phyloP scores from a whole-genome alignment of 1,140 invertebrate species.

The Ctenoplectra terminalis region DNA sequence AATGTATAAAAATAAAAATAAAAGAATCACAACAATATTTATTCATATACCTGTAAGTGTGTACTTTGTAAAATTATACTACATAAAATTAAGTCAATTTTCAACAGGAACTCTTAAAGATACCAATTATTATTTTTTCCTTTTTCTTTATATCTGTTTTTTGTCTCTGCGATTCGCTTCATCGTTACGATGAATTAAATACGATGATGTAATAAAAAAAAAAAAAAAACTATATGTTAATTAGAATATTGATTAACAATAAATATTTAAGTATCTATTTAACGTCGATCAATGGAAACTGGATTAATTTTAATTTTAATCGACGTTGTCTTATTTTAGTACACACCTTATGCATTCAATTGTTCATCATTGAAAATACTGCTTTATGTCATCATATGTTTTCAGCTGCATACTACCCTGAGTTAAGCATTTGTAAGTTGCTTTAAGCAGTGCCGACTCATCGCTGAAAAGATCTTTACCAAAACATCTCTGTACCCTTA shows the following conservation, averaged over 20 bases:
- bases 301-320: not conserved
- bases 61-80: not conserved
- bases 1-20: constrained; percentile 47
- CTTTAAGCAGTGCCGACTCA: constrained; percentile 72
- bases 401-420: constrained; percentile 59
- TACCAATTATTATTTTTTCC: not conserved
- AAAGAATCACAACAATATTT: constrained; percentile 13
- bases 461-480: constrained; percentile 66
- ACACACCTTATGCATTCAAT: constrained; percentile 12
- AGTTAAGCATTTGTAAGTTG: constrained; percentile 59
- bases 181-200: not conserved
- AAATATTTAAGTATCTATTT: not conserved
- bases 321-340: constrained; percentile 8
- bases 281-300: not conserved
- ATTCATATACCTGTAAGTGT: not conserved
- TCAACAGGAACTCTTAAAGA: no score
- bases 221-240: not conserved
- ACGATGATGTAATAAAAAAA: not conserved
- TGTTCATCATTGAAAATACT: constrained; percentile 37
- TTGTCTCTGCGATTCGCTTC: not conserved
- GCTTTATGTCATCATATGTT: constrained; percentile 64
- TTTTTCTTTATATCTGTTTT: not conserved
- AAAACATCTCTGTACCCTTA: constrained; percentile 64
- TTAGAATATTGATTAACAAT: not conserved
- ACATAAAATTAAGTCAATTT: no score